phyloP scores from a whole-genome alignment of 1,140 invertebrate genomes.

The Hycleus cichorii region DNA sequence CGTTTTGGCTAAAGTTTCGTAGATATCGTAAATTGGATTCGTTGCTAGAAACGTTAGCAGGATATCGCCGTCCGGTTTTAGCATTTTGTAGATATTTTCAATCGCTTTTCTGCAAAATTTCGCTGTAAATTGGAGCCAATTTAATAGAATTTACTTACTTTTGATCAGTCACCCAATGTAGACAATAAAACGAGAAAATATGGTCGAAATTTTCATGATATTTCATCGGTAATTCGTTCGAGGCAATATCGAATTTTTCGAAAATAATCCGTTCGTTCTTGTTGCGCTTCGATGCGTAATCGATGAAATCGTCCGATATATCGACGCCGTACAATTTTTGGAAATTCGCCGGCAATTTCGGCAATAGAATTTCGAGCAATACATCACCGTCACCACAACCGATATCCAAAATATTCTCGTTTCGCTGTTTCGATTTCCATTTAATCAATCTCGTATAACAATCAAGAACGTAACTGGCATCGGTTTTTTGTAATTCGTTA shows the following conservation, averaged over 20 bases:
- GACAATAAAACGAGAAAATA: slow-evolving; percentile 71
- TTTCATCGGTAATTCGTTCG: slow-evolving; percentile 43
- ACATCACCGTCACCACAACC: slow-evolving; percentile 73
- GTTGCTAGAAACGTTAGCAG: slow-evolving; percentile 61
- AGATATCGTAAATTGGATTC: slow-evolving; percentile 66
- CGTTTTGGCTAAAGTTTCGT: slow-evolving; percentile 50
- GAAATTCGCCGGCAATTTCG: slow-evolving; percentile 50
- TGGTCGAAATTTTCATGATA: slow-evolving; percentile 56
- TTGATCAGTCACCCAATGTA: slow-evolving; percentile 74
- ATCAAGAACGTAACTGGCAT: slow-evolving; percentile 57
- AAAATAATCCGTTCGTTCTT: slow-evolving; percentile 50
- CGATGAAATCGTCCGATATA: slow-evolving; percentile 63
- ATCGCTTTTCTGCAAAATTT: slow-evolving; percentile 49
- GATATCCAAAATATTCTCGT: slow-evolving; percentile 61
- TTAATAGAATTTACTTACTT: slow-evolving; percentile 44
- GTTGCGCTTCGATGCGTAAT: slow-evolving; percentile 51
- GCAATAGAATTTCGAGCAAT: slow-evolving; percentile 58
- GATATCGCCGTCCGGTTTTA: slow-evolving; percentile 58
- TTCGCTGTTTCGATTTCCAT: slow-evolving; percentile 47
- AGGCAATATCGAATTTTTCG: slow-evolving; percentile 57
- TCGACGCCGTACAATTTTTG: slow-evolving; percentile 54
- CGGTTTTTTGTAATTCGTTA: slow-evolving; percentile 59
- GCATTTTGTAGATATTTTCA: slow-evolving; percentile 56
- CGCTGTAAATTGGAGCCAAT: neutral
- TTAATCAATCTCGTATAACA: slow-evolving; percentile 53